Base-by-base conservation (phyloP, 2,113 vertebrate species). In the Ariopsis seemanni region DNA sequence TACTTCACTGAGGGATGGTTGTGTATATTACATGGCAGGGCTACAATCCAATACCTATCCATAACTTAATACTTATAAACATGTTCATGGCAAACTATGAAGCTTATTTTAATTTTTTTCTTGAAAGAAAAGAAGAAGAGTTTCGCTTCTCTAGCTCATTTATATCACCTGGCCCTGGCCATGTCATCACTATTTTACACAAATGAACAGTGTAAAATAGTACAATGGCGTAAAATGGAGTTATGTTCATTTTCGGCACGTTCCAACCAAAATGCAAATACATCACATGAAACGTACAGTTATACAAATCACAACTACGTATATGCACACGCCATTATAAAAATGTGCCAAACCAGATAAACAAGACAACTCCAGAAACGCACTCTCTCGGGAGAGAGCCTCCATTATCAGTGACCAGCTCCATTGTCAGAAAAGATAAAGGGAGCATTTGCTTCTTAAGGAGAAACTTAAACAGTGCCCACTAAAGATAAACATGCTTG, bases 371-470 rank as follows among this genome's bases (percentile, higher is more conserved):
- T 53, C 42, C 18, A 60, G 79, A 62, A 7, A 63, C 63, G 30
- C 71, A 50, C 67, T 82, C 79, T 82, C 52, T 83, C 25, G 25
- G 53, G 42, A 34, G 30, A 86, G 27, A 55, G 83, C n/a, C 27
- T 69, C 52, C 30, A 65, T 78, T 86, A 83, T 84, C 81, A 60
- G 50, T 69, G 60, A 82, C 83, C 69, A 78, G 58, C 81, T 89
- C 81, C n/a, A 60, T 62, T 75, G 69, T 60, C 48, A 55, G 55
- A 74, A 81, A 65, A 75, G 89, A 89, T 89, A 85, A 89, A 89
- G 30, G 1, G 50, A 71, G 65, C 69, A 57, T 85, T 87, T 84
- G 27, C 71, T 62, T 84, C 78, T 83, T 67, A 67, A 82, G 71
- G 60, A 85, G 85, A 52, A 84, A 53, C 34, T 55, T 27, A 82